Conservation (phyloP, 2,113 vertebrate genomes). For the Parus major region DNA sequence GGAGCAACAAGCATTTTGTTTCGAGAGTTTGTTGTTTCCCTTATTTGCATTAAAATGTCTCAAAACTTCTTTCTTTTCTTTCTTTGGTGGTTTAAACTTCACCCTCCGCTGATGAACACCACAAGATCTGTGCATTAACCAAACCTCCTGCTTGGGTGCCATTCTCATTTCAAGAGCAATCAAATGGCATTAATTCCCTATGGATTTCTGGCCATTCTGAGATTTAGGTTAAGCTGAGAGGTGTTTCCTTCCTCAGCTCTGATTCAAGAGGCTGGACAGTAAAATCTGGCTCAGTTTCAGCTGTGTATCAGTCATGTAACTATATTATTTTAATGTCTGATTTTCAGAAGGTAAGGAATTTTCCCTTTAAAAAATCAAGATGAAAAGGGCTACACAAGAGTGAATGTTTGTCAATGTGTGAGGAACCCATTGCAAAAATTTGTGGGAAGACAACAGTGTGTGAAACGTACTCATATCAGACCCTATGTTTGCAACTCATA, state of each 20-base stretch:
- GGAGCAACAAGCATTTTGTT: neutral
- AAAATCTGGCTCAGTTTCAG: neutral
- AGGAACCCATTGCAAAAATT: neutral
- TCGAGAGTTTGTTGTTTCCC: neutral
- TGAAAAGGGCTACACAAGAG: neutral
- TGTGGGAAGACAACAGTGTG: neutral
- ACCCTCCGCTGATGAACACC: neutral
- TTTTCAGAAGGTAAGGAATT: neutral
- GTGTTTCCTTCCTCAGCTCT: neutral
- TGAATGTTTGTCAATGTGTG: rapidly evolving
- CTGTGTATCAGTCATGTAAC: neutral
- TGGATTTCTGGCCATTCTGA: neutral
- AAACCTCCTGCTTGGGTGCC: neutral
- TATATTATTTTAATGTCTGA: neutral
- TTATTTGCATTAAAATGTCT: neutral
- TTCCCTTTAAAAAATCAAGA: neutral
- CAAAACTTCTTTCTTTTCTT: neutral
- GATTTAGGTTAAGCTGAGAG: neutral
- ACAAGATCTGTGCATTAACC: neutral
- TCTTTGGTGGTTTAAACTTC: neutral
- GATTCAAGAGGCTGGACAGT: neutral
- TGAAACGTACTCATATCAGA: neutral
- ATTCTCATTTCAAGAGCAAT: neutral
- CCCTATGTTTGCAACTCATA: neutral
- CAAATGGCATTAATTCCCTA: neutral